These are phyloP conservation scores for Haliclona indistincta DNA, from an alignment of 37 sponge, comb jelly and placozoan species.

Conservation along the genomic window DNA sequence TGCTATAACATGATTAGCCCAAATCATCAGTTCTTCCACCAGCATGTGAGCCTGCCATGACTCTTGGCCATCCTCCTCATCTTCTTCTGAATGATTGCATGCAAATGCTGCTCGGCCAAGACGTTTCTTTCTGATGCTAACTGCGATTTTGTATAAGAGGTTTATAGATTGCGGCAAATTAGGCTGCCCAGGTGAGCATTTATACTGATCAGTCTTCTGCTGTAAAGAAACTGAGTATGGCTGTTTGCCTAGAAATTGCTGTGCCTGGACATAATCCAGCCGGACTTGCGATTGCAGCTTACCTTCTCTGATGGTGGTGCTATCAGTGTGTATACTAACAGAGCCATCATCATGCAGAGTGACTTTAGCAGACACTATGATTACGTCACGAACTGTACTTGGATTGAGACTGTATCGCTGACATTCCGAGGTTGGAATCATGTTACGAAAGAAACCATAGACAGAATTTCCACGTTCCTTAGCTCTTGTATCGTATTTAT, in stretches of 20 bases:
- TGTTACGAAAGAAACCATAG: conserved; percentile 8
- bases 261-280: not conserved
- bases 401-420: conserved; percentile 23
- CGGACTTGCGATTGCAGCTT: not conserved
- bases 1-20: conserved; percentile 48
- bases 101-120: conserved; percentile 17
- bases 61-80: conserved; percentile 11
- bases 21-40: conserved; percentile 61
- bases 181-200: not conserved
- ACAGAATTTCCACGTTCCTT: conserved; percentile 15
- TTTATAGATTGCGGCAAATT: not conserved
- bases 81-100: conserved; percentile 3
- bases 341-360: not conserved
- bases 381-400: conserved; percentile 7
- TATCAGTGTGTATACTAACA: not conserved
- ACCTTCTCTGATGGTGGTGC: not conserved
- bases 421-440: not conserved
- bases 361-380: conserved; percentile 22
- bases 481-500: conserved; percentile 42
- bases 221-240: no score
- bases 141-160: conserved; percentile 23
- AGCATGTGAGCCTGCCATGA: conserved; percentile 40
- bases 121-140: conserved; percentile 18
- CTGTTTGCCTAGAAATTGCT: not conserved
- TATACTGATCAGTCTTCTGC: not conserved